Percentiles rank a stretch among this genome's conserved stretches.
Conservation (phyloP, 2,113 vertebrate genomes). For the Sylvicapra grimmia region DNA sequence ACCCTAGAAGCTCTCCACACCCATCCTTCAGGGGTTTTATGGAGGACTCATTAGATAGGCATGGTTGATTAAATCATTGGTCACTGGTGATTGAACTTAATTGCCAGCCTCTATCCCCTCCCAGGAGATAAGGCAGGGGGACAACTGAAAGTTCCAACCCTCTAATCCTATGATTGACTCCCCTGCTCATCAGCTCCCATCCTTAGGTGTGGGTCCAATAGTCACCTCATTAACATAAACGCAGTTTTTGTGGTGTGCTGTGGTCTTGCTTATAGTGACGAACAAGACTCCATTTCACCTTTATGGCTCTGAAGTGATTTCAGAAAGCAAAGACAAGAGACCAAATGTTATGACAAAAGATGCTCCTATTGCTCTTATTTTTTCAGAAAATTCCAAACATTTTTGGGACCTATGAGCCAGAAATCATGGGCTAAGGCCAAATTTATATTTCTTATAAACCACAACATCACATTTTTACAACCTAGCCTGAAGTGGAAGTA, state of each 20-base stretch:
- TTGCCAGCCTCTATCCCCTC: not conserved
- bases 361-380: not conserved
- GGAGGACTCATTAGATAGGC: not conserved
- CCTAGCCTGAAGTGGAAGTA: not conserved
- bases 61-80: not conserved
- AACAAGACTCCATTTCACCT: not conserved
- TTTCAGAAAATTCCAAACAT: not conserved
- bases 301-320: not conserved
- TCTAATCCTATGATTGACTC: not conserved
- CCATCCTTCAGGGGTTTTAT: not conserved
- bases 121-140: not conserved
- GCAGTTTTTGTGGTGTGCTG: not conserved
- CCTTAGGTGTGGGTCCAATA: not conserved
- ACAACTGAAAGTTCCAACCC: not conserved
- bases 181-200: not conserved
- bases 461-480: not conserved
- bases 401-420: not conserved
- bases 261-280: not conserved
- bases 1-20: not conserved
- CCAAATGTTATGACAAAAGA: not conserved
- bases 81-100: not conserved
- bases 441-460: not conserved
- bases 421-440: not conserved
- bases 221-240: not conserved
- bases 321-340: not conserved